These are phyloP conservation scores for Nezara viridula DNA, from an alignment of 2,888 invertebrate species.

Conservation along the genomic window DNA sequence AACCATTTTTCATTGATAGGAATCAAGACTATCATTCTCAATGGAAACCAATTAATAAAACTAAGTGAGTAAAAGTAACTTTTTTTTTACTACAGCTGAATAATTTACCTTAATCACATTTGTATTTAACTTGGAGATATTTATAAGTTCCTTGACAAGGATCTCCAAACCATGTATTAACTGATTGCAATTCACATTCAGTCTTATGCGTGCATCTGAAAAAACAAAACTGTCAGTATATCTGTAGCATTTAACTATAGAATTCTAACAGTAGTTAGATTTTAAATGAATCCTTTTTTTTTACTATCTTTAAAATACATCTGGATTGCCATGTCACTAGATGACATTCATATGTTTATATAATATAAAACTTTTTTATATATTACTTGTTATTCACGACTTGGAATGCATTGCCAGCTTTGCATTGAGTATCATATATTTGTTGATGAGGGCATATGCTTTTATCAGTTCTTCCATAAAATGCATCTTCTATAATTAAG, in stretches of 20 bases:
- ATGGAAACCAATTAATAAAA: no score
- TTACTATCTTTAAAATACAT: no score
- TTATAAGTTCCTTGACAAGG: not conserved
- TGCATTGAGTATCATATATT: not conserved
- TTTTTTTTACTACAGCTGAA: not conserved
- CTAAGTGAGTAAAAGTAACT: no score
- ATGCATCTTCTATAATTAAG: not conserved
- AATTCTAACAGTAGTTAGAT: not conserved
- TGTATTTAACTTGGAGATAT: constrained; percentile 16
- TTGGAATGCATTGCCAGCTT: not conserved
- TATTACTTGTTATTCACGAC: not conserved
- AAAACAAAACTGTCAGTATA: not conserved
- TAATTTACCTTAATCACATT: not conserved
- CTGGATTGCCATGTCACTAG: not conserved
- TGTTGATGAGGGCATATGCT: not conserved
- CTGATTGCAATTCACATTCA: not conserved
- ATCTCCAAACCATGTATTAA: not conserved
- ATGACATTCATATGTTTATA: not conserved
- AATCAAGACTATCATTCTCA: no score
- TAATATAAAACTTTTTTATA: not conserved
- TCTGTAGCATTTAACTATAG: not conserved
- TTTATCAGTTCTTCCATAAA: constrained; percentile 13
- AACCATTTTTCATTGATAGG: no score
- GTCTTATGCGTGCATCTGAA: not conserved
- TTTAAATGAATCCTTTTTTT: no score